Conservation (phyloP, 1,140 invertebrate species). For the Pantala flavescens region DNA sequence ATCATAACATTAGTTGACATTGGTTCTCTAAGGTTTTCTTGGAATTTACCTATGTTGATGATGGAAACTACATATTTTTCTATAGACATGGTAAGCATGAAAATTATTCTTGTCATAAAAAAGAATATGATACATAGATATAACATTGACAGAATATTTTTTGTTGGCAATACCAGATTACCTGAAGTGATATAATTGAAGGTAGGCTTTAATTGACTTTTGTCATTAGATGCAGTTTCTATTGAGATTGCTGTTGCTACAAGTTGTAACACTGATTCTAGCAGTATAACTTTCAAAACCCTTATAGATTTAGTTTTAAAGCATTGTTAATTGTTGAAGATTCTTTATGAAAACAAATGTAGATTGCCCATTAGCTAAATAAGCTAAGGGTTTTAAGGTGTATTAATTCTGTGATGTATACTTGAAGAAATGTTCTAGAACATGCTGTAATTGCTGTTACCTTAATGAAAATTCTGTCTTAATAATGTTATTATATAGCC, state of each 20-base stretch:
- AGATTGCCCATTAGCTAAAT: neutral
- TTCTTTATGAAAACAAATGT: neutral
- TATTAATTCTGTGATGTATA: constrained; percentile 8
- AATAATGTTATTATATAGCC: too few relatives aligned
- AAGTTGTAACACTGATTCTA: neutral
- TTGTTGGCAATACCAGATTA: neutral
- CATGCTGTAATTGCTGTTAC: neutral
- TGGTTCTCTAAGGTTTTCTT: neutral
- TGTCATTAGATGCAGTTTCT: constrained; percentile 2
- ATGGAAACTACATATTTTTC: neutral
- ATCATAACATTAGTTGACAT: too few relatives aligned
- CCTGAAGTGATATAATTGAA: neutral
- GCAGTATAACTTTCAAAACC: neutral
- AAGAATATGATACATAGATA: neutral
- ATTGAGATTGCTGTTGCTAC: neutral
- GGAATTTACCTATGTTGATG: neutral
- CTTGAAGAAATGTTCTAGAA: neutral
- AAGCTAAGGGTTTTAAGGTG: neutral
- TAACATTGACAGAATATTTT: neutral
- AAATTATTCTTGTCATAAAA: constrained; percentile 1
- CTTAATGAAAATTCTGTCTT: too few relatives aligned
- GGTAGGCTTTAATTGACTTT: neutral
- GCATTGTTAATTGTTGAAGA: neutral
- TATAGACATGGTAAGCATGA: neutral
- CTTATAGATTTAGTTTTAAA: neutral